Percentiles rank a stretch among this genome's conserved stretches.
These are phyloP conservation scores for Dascillus cervinus DNA, from an alignment of 2,888 invertebrate genomes.

Conservation along the genomic window DNA sequence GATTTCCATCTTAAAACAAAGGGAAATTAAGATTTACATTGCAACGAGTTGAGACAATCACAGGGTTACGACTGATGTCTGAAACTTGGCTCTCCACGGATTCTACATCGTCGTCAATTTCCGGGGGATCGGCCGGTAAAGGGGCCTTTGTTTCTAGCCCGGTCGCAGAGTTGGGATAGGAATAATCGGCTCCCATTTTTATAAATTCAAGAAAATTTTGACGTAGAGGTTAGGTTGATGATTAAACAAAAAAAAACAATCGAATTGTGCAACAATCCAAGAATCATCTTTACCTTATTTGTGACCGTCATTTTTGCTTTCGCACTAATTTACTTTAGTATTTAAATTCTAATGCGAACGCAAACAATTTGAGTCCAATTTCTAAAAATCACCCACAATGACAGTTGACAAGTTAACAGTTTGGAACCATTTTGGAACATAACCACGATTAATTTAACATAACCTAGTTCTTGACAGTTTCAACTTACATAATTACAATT, in stretches of 20 bases:
- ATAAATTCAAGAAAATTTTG: slow-evolving; percentile 9
- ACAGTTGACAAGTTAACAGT: too few species aligned
- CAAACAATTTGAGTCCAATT: too few species aligned
- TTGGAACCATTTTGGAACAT: too few species aligned
- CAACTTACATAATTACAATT: slow-evolving; percentile 1
- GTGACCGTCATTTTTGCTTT: slow-evolving; percentile 25
- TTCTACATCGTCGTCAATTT: neutral
- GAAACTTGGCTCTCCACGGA: neutral
- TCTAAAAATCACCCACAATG: too few species aligned
- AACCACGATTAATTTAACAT: too few species aligned
- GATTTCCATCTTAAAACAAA: slow-evolving; percentile 57
- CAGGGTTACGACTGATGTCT: too few species aligned
- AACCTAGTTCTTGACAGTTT: too few species aligned
- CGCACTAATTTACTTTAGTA: too few species aligned
- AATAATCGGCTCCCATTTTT: slow-evolving; percentile 9
- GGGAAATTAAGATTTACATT: neutral
- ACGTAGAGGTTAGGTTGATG: slow-evolving; percentile 6
- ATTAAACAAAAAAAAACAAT: too few species aligned
- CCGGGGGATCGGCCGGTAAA: neutral
- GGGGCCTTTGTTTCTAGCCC: slow-evolving; percentile 3
- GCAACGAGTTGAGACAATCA: neutral
- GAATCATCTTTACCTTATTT: slow-evolving; percentile 24
- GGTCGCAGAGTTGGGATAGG: slow-evolving; percentile 2
- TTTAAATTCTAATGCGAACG: too few species aligned
- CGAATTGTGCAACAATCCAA: too few species aligned